Evolutionary conservation across 1,140 invertebrate species (phyloP).

Genomic region (Drosophila tani): DNA sequence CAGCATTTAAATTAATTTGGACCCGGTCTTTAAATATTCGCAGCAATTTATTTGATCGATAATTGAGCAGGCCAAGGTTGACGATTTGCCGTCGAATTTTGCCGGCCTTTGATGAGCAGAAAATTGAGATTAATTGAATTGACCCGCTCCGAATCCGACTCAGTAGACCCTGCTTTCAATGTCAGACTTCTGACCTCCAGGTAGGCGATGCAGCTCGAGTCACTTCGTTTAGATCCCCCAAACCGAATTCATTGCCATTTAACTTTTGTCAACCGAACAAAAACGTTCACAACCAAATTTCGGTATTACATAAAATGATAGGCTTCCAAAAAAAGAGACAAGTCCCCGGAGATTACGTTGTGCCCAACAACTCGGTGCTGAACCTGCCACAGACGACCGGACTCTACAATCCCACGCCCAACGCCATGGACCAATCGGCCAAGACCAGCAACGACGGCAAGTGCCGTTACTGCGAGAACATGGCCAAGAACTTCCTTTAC

Average conservation of each 20-base stretch:
- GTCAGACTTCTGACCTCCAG: conserved; percentile 33
- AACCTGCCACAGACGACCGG: conserved; percentile 56
- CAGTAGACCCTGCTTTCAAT: conserved; percentile 22
- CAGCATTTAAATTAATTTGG: conserved; percentile 50
- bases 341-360: conserved; percentile 46
- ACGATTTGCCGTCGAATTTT: conserved; percentile 32
- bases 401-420: conserved; percentile 34
- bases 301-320: conserved; percentile 73
- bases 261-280: conserved; percentile 20
- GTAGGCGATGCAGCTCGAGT: conserved; percentile 47
- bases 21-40: conserved; percentile 30
- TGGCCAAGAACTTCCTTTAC: conserved; percentile 83
- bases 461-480: conserved; percentile 76
- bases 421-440: conserved; percentile 43
- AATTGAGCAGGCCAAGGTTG: conserved; percentile 53
- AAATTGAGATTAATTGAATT: conserved; percentile 46
- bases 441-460: conserved; percentile 31
- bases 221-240: background rate
- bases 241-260: background rate
- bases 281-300: conserved; percentile 72
- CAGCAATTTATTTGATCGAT: conserved; percentile 60
- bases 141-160: background rate
- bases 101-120: conserved; percentile 5
- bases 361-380: conserved; percentile 73
- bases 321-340: conserved; percentile 67